Base-by-base conservation (phyloP, 2,797 vertebrate species). In the Pipistrellus pygmaeus region DNA sequence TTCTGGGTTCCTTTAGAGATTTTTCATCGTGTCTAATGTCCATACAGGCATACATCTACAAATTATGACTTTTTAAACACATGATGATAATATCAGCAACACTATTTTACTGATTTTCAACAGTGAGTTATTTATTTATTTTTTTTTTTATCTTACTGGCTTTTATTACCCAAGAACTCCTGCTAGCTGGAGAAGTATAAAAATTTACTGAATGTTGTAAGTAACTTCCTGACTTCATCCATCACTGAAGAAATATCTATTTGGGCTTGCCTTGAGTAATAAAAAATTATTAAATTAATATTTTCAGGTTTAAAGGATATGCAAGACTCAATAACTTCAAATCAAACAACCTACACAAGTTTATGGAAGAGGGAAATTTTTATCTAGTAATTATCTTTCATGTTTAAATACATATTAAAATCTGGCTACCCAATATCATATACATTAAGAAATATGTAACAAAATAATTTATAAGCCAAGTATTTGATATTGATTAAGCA, bases 391-490 rank as follows among this genome's bases (percentile, higher is more conserved):
- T 95, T 98, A 96, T 76, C 85, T 95, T 97, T 96, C 85, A 94
- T 97, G 91, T 96, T 90, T 20, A n/a, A 55, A 95, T 64, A 75
- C 35, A 23, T 78, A 97, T 92, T 71, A 94, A 95, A 87, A 86
- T 94, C 41, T 78, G 69, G 76, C 87, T 97, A 82, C 51, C 85
- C 71, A 69, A 32, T 92, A 96, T 90, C 93, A 91, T 69, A 95
- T 53, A 95, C 95, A 88, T 96, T 90, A 93, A 91, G 96, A 98
- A 97, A 96, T 96, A 83, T 95, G 83, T 93, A 97, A 88, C n/a
- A 96, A 73, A 96, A 95, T 80, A 82, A 96, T 95, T 95, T 60
- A 23, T 96, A 93, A 72, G 23, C 51, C n/a, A 96, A 94, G 35
- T 91, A 97, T 96, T 92, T 93, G 90, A 95, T 93, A 97, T 62